phyloP scores from a whole-genome alignment of 2,797 vertebrate genomes.

The Chloroceryle amazona region DNA sequence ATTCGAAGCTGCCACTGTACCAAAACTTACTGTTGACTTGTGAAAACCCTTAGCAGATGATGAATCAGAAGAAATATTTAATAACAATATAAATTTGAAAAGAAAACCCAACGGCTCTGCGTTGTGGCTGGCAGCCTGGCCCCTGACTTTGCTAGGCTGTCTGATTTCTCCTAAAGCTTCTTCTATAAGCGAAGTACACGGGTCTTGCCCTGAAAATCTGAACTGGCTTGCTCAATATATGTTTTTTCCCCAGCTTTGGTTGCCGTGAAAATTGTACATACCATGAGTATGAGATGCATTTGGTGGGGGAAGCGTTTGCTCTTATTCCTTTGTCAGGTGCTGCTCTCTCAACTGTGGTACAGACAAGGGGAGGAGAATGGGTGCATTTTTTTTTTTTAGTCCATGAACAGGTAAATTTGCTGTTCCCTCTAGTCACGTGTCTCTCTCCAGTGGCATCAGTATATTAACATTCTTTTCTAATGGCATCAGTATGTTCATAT shows the following conservation, averaged over 20 bases:
- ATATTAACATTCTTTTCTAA: not conserved
- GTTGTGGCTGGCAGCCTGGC: not conserved
- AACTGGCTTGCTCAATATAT: not conserved
- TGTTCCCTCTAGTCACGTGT: not conserved
- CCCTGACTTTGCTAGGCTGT: not conserved
- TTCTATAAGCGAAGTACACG: not conserved
- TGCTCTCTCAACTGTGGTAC: not conserved
- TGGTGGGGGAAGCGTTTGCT: not conserved
- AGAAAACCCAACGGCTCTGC: not conserved
- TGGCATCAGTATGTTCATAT: not conserved
- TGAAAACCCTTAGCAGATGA: not conserved
- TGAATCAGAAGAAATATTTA: not conserved
- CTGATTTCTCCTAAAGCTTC: not conserved
- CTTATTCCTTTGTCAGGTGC: not conserved
- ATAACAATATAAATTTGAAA: not conserved
- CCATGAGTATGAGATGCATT: not conserved
- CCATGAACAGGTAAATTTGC: not conserved
- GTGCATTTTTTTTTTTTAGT: not conserved
- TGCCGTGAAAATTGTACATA: not conserved
- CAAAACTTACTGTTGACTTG: not conserved
- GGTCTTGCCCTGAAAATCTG: not conserved
- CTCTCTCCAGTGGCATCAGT: not conserved
- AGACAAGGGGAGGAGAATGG: not conserved
- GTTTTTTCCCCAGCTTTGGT: not conserved
- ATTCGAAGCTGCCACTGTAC: not conserved